Conservation (phyloP, 2,888 invertebrate genomes). For the Elysia crispata region DNA sequence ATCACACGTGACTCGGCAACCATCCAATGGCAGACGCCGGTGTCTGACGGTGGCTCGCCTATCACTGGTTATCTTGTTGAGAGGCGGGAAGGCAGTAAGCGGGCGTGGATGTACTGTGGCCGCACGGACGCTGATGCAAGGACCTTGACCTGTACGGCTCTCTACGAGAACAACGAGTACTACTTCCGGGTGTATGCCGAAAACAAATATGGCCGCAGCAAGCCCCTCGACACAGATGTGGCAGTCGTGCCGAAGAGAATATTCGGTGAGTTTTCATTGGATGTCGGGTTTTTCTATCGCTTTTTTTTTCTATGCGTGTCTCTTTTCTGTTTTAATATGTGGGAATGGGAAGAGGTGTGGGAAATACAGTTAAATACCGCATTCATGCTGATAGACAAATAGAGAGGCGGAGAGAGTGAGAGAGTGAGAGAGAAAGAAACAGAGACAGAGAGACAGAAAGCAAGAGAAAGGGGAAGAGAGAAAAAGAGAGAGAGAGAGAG, state of each 20-base stretch:
- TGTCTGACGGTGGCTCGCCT: constrained; percentile 76
- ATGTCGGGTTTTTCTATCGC: too few species aligned
- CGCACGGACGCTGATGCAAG: constrained; percentile 66
- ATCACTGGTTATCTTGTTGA: constrained; percentile 74
- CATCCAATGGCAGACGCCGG: constrained; percentile 77
- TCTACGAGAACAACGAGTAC: constrained; percentile 89
- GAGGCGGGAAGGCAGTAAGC: constrained; percentile 69
- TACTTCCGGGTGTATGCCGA: constrained; percentile 91
- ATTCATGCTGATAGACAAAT: too few species aligned
- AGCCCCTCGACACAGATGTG: constrained; percentile 85
- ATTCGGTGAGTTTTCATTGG: constrained; percentile 61
- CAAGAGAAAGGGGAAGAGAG: too few species aligned
- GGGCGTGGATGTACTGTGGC: constrained; percentile 72
- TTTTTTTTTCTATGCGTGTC: too few species aligned
- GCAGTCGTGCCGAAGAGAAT: constrained; percentile 84
- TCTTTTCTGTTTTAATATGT: too few species aligned
- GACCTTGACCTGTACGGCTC: constrained; percentile 75
- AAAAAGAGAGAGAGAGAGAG: too few species aligned
- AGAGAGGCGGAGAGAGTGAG: too few species aligned
- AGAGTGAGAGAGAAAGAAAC: too few species aligned
- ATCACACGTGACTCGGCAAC: constrained; percentile 75
- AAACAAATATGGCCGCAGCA: constrained; percentile 89
- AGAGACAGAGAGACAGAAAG: too few species aligned
- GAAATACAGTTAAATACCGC: too few species aligned
- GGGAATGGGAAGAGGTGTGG: too few species aligned